These are phyloP conservation scores for Centropus bengalensis DNA, from an alignment of 2,113 vertebrate genomes.

Conservation along the genomic window DNA sequence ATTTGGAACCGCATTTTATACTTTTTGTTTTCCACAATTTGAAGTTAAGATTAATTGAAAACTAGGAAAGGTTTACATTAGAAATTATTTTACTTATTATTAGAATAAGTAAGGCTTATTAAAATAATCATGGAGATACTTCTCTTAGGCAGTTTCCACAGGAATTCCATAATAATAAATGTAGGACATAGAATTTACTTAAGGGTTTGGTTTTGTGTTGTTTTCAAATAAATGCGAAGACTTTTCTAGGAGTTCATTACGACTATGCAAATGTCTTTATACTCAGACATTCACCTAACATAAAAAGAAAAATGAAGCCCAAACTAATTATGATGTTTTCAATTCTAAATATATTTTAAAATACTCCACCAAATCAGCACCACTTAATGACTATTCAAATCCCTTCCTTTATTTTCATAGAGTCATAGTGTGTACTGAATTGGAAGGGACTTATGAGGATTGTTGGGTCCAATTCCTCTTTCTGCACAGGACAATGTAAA, in stretches of 20 bases:
- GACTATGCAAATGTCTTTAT: background rate
- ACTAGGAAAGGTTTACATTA: background rate
- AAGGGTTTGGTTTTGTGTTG: background rate
- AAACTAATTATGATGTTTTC: background rate
- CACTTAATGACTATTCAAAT: background rate
- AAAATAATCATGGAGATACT: background rate
- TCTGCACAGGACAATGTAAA: too few relatives aligned
- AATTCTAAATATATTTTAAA: background rate
- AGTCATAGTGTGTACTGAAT: too few relatives aligned
- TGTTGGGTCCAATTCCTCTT: too few relatives aligned
- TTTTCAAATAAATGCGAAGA: background rate
- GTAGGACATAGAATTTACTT: background rate
- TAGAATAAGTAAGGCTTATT: background rate
- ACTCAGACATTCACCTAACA: background rate
- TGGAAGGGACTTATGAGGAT: too few relatives aligned
- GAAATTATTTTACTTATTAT: background rate
- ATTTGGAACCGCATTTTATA: background rate
- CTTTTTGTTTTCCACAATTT: background rate
- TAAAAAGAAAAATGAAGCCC: background rate
- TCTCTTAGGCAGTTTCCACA: background rate
- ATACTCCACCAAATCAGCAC: background rate
- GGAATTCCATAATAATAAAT: background rate
- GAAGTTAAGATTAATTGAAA: background rate
- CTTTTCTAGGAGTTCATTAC: background rate
- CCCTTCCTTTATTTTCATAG: background rate